A percentile compares a stretch with the other conserved stretches of the same genome.
Conservation (phyloP, 2,113 vertebrate genomes). For the Eonycteris spelaea region DNA sequence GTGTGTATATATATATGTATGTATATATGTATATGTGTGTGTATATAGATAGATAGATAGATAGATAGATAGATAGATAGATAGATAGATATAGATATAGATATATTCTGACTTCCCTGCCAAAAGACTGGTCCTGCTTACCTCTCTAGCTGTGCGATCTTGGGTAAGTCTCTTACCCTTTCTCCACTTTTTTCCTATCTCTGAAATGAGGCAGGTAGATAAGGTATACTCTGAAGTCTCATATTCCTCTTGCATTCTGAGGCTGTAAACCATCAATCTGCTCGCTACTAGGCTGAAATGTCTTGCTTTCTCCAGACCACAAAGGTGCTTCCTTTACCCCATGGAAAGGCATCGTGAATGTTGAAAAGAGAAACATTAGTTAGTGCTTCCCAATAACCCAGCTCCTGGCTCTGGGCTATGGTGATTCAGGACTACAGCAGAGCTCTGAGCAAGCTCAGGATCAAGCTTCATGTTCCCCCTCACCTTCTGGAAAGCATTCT, state of each 20-base stretch:
- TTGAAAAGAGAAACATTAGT: slow-evolving; percentile 47
- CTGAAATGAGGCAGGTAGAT: neutral
- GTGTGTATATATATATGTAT: no score
- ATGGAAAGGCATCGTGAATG: neutral
- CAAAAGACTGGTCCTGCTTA: neutral
- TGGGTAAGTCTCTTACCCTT: neutral
- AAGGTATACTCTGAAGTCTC: neutral
- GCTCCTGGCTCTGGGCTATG: slow-evolving; percentile 17
- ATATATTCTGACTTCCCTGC: neutral
- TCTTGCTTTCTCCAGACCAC: neutral
- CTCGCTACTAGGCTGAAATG: neutral
- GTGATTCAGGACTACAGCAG: neutral
- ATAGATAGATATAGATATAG: no score
- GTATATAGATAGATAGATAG: no score
- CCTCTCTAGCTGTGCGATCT: neutral
- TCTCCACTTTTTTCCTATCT: neutral
- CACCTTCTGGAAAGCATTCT: slow-evolving; percentile 50
- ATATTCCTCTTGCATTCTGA: slow-evolving; percentile 19
- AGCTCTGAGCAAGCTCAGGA: slow-evolving; percentile 13
- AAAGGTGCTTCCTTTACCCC: neutral
- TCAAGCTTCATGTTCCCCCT: slow-evolving; percentile 25
- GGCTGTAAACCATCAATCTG: neutral
- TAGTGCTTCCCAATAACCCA: slow-evolving; percentile 34
- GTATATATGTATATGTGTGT: no score
- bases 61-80: no score